These are phyloP conservation scores for Glossophaga mutica DNA, from an alignment of 2,797 vertebrate genomes.

Conservation along the genomic window DNA sequence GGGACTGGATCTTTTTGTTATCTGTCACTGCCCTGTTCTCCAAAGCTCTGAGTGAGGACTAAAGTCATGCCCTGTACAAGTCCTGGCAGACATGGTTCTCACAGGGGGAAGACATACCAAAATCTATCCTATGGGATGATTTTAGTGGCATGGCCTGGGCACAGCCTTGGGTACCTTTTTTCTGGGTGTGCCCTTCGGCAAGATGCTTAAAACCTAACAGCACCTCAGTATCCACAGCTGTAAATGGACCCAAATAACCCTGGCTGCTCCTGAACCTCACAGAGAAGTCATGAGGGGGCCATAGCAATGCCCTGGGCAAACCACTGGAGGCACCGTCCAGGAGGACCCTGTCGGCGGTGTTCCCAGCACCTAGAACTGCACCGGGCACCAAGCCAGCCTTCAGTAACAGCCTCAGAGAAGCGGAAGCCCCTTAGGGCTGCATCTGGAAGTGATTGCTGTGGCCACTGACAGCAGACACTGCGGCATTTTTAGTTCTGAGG, in stretches of 20 bases:
- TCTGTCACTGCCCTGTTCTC: neutral
- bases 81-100: neutral
- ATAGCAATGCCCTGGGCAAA: neutral
- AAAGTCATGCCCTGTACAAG: neutral
- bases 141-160: neutral
- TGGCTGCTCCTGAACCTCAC: neutral
- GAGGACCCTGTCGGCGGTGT: fast-evolving
- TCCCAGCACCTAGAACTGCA: neutral
- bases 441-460: neutral
- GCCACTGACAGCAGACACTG: too few species aligned
- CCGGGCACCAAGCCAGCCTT: neutral
- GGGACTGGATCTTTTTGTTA: neutral
- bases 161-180: neutral
- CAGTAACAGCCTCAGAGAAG: neutral
- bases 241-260: neutral
- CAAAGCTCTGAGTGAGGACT: neutral
- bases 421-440: neutral
- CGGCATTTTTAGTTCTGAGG: neutral
- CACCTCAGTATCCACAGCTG: neutral
- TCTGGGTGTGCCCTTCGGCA: neutral
- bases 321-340: fast-evolving
- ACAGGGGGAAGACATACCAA: neutral
- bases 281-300: too few species aligned
- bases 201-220: neutral
- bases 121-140: neutral